Conservation (phyloP, 2,888 invertebrate species). For the Leptura quadrifasciata region DNA sequence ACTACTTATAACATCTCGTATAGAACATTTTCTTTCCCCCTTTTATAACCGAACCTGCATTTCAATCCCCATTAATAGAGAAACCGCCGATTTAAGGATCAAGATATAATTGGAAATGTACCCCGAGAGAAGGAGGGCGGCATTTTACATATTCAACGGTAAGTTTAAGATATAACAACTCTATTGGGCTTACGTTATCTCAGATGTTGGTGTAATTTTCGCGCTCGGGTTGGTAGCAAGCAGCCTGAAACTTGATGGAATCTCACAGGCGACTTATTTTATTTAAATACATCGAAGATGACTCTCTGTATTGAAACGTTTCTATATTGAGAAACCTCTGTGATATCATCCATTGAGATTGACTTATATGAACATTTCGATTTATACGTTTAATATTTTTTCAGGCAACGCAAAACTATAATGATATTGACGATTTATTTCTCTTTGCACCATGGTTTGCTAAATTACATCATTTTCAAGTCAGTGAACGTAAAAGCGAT, state of each 20-base stretch:
- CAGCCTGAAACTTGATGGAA: constrained; percentile 70
- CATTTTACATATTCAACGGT: neutral
- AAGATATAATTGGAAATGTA: neutral
- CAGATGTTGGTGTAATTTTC: constrained; percentile 67
- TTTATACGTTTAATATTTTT: constrained; percentile 6
- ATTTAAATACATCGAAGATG: constrained; percentile 65
- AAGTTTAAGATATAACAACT: constrained; percentile 47
- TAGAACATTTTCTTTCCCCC: too few species aligned
- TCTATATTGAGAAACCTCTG: constrained; percentile 1
- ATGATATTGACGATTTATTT: constrained; percentile 3
- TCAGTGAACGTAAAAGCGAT: constrained; percentile 1
- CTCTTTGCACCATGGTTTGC: neutral
- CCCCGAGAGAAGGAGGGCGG: neutral
- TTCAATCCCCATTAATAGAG: neutral
- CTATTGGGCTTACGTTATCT: constrained; percentile 58
- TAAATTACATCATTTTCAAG: constrained; percentile 25
- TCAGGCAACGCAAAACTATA: neutral
- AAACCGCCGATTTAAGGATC: neutral
- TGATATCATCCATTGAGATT: constrained; percentile 7
- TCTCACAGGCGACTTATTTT: constrained; percentile 70
- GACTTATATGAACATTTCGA: constrained; percentile 2
- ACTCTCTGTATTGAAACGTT: constrained; percentile 56
- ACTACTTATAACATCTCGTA: too few species aligned
- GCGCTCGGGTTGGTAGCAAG: constrained; percentile 67
- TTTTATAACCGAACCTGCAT: too few species aligned